Conservation (phyloP, 2,113 vertebrate genomes). For the Irena cyanogastra region DNA sequence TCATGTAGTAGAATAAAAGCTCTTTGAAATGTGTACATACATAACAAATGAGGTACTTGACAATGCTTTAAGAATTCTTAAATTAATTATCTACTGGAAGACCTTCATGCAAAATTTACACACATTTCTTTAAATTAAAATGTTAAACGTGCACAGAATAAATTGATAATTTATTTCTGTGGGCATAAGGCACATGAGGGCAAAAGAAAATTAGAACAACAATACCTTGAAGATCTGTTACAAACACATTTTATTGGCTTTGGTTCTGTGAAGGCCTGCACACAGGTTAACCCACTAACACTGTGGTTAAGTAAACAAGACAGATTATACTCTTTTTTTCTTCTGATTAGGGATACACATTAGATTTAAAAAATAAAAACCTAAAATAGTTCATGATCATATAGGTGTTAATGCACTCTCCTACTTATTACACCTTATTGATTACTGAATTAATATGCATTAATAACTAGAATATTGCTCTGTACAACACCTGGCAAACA, state of each 20-base stretch:
- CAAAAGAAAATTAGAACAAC: neutral
- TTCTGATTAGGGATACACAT: neutral
- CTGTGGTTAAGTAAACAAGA: neutral
- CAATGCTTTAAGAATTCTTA: neutral
- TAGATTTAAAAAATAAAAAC: neutral
- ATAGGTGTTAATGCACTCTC: neutral
- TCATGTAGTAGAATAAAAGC: neutral
- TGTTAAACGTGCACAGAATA: neutral
- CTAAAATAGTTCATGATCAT: neutral
- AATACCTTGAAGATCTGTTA: neutral
- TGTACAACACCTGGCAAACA: neutral
- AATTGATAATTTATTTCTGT: neutral
- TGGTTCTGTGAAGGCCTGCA: neutral
- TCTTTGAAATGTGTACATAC: neutral
- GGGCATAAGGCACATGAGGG: neutral
- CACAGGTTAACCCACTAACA: neutral
- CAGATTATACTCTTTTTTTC: neutral
- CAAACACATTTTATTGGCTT: neutral
- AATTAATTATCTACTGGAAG: neutral
- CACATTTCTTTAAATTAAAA: neutral
- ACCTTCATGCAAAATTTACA: neutral
- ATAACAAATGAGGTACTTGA: neutral
- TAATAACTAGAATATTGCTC: neutral
- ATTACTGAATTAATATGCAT: neutral
- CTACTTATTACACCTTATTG: neutral